These are phyloP conservation scores for Mnemiopsis leidyi DNA, from an alignment of 37 sponge, comb jelly and placozoan genomes.

Conservation along the genomic window DNA sequence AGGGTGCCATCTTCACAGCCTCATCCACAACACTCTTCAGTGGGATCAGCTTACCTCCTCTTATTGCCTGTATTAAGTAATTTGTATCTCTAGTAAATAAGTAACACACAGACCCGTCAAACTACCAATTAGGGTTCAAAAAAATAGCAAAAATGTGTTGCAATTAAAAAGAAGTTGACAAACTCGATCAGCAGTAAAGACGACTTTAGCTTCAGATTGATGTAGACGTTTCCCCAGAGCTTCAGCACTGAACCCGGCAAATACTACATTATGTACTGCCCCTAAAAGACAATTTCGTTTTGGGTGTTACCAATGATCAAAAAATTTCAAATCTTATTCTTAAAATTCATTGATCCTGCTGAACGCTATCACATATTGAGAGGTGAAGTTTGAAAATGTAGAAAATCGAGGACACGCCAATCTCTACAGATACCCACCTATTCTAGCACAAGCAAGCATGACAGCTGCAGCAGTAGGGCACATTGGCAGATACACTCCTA, in stretches of 20 bases:
- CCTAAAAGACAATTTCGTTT: no score
- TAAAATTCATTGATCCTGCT: no score
- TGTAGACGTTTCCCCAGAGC: conserved; percentile 79
- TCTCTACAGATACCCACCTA: conserved; percentile 72
- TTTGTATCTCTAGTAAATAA: no score
- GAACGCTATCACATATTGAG: no score
- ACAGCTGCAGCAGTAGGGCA: conserved; percentile 81
- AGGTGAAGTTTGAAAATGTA: no score
- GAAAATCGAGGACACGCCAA: no score
- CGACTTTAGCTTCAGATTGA: conserved; percentile 77
- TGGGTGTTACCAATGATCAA: no score
- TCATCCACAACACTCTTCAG: conserved; percentile 82
- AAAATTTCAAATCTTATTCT: no score
- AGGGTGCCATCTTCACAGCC: conserved; percentile 75
- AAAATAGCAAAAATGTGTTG: no score
- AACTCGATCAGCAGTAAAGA: conserved; percentile 80
- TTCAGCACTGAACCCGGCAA: conserved; percentile 95
- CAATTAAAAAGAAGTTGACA: no score
- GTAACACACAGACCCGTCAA: no score
- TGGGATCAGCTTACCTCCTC: conserved; percentile 85
- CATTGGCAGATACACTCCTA: conserved; percentile 94
- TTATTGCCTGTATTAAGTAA: conserved; percentile 74
- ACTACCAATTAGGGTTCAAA: no score
- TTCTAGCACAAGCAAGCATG: conserved; percentile 95
- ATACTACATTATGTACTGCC: conserved; percentile 76